phyloP scores from a whole-genome alignment of 2,797 vertebrate species.

The Acanthurus lineatus region DNA sequence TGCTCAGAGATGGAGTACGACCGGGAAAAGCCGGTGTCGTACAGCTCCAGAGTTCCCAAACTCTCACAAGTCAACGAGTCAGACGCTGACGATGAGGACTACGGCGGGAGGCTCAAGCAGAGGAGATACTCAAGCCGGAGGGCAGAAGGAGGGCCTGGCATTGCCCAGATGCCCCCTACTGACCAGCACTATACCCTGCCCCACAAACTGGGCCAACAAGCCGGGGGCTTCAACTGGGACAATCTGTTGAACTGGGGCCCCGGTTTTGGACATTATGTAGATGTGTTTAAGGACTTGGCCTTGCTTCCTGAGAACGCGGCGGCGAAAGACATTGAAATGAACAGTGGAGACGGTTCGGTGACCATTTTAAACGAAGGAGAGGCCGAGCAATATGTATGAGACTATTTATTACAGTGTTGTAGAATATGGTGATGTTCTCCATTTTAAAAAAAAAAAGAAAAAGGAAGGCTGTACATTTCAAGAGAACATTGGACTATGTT shows the following conservation, averaged over 20 bases:
- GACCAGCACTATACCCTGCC: constrained; percentile 90
- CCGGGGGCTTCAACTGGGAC: constrained; percentile 96
- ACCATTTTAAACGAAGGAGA: constrained; percentile 93
- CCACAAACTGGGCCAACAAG: constrained; percentile 90
- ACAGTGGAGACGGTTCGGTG: constrained; percentile 89
- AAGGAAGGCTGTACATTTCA: constrained; percentile 76
- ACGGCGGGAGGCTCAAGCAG: constrained; percentile 91
- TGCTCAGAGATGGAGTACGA: constrained; percentile 99
- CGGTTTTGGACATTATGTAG: constrained; percentile 97
- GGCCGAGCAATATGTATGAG: constrained; percentile 96
- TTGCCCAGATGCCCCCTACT: constrained; percentile 76
- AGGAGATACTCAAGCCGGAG: constrained; percentile 93
- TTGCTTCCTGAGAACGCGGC: constrained; percentile 92
- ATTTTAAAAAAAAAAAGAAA: constrained; percentile 39
- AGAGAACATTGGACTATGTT: constrained; percentile 72
- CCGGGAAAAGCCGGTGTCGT: constrained; percentile 91
- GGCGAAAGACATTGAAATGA: constrained; percentile 88
- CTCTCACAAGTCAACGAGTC: constrained; percentile 98
- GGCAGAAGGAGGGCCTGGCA: constrained; percentile 90
- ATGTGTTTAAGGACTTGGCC: constrained; percentile 98
- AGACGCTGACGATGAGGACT: constrained; percentile 96
- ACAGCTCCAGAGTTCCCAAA: constrained; percentile 94
- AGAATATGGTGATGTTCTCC: constrained; percentile 75
- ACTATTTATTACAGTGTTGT: constrained; percentile 81
- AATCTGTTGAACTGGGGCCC: constrained; percentile 99